These are phyloP conservation scores for Strigops habroptila DNA, from an alignment of 2,113 vertebrate genomes.

Conservation along the genomic window DNA sequence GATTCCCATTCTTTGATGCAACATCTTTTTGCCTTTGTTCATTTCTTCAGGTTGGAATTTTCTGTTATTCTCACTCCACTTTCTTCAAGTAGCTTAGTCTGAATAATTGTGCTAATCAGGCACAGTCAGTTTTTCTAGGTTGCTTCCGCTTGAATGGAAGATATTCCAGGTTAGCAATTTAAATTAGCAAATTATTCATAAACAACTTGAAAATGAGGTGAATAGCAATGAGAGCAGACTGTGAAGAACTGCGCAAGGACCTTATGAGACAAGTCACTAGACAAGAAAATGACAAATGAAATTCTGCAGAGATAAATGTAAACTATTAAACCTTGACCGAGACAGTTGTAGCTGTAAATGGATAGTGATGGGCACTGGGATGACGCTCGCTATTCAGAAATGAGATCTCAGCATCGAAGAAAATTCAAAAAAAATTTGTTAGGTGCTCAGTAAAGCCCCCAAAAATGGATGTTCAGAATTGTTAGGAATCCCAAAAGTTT, in stretches of 20 bases:
- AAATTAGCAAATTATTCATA: background rate
- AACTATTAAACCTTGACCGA: background rate
- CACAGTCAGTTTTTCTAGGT: background rate
- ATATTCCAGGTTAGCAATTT: background rate
- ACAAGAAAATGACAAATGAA: background rate
- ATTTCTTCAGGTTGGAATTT: background rate
- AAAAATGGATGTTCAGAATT: background rate
- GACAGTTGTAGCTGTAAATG: background rate
- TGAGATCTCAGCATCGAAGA: background rate
- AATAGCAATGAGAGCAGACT: background rate
- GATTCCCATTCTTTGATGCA: background rate
- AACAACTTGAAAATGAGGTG: background rate
- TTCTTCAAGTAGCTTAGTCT: background rate
- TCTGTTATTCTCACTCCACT: background rate
- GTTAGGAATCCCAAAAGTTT: background rate
- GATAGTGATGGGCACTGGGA: background rate
- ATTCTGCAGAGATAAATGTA: background rate
- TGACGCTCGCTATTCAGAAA: background rate
- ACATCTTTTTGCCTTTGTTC: background rate
- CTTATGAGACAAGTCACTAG: background rate
- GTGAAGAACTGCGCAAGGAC: background rate
- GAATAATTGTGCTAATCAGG: background rate
- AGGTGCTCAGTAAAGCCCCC: background rate
- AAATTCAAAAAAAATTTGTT: background rate
- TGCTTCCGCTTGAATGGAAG: background rate